phyloP scores from a whole-genome alignment of 92 coral and sea anemone genomes.

The Porites divaricata region DNA sequence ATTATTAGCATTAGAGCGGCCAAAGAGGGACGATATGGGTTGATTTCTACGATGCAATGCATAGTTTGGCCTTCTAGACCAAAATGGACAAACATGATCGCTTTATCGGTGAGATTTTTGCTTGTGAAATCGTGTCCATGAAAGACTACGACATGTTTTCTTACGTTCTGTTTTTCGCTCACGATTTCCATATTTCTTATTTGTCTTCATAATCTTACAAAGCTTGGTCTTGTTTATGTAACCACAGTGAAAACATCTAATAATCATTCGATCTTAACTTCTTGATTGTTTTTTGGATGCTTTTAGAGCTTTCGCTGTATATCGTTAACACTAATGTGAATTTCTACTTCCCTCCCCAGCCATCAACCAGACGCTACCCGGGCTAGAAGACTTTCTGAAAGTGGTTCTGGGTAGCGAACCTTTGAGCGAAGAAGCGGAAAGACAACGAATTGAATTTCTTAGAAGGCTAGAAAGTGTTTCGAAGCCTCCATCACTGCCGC shows the following conservation, averaged over 20 bases:
- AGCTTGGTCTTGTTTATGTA: slow-evolving; percentile 46
- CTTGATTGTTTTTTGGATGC: slow-evolving; percentile 14
- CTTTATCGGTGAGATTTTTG: slow-evolving; percentile 59
- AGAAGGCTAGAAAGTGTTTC: slow-evolving; percentile 78
- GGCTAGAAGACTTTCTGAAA: slow-evolving; percentile 84
- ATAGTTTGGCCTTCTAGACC: slow-evolving; percentile 45
- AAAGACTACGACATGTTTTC: slow-evolving; percentile 38
- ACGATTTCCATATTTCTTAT: slow-evolving; percentile 33
- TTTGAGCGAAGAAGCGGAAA: slow-evolving; percentile 89
- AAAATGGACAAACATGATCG: slow-evolving; percentile 78
- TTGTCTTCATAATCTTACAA: slow-evolving; percentile 31
- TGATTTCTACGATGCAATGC: slow-evolving; percentile 52
- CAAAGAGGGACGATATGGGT: slow-evolving; percentile 52
- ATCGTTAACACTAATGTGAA: background rate
- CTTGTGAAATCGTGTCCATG: slow-evolving; percentile 7
- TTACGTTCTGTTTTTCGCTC: background rate
- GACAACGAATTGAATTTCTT: slow-evolving; percentile 89
- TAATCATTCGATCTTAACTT: slow-evolving; percentile 29
- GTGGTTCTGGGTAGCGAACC: slow-evolving; percentile 92
- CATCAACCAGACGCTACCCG: slow-evolving; percentile 94
- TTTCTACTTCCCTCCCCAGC: slow-evolving; percentile 64
- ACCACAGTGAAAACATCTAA: slow-evolving; percentile 20
- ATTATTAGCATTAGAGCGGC: slow-evolving; percentile 42
- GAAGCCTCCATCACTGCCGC: slow-evolving; percentile 89
- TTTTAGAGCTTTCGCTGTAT: background rate